These are phyloP conservation scores for Drosophila crucigera DNA, from an alignment of 2,888 invertebrate genomes.

Conservation along the genomic window DNA sequence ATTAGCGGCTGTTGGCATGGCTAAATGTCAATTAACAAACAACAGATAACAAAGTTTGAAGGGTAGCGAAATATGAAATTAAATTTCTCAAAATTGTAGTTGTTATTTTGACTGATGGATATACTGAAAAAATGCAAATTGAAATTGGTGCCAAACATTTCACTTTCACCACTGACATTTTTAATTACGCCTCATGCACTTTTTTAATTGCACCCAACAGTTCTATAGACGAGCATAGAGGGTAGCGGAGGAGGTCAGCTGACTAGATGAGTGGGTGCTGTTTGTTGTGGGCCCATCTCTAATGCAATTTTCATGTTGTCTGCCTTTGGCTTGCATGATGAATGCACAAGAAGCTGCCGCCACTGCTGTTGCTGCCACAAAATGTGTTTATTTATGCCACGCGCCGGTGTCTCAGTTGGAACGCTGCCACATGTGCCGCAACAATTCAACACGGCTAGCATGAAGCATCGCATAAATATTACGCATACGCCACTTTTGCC, in stretches of 20 bases:
- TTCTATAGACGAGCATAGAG: conserved; percentile 18
- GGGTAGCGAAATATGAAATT: conserved; percentile 29
- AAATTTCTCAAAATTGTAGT: conserved; percentile 25
- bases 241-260: conserved; percentile 7
- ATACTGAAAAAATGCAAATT: background rate
- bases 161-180: conserved; percentile 32
- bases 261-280: conserved; percentile 24
- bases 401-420: conserved; percentile 58
- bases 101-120: conserved; percentile 23
- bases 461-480: conserved; percentile 59
- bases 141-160: conserved; percentile 36
- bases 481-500: conserved; percentile 64
- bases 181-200: conserved; percentile 63
- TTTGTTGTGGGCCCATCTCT: conserved; percentile 32
- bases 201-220: conserved; percentile 70
- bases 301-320: conserved; percentile 73
- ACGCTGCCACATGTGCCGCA: conserved; percentile 68
- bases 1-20: conserved; percentile 58
- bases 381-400: conserved; percentile 75
- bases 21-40: conserved; percentile 36
- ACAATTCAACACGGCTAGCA: conserved; percentile 1
- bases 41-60: conserved; percentile 8
- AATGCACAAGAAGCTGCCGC: conserved; percentile 44
- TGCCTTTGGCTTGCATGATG: conserved; percentile 42
- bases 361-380: conserved; percentile 38